Evolutionary conservation across 2,797 vertebrate species (phyloP).

Genomic region (Malurus splendens): DNA sequence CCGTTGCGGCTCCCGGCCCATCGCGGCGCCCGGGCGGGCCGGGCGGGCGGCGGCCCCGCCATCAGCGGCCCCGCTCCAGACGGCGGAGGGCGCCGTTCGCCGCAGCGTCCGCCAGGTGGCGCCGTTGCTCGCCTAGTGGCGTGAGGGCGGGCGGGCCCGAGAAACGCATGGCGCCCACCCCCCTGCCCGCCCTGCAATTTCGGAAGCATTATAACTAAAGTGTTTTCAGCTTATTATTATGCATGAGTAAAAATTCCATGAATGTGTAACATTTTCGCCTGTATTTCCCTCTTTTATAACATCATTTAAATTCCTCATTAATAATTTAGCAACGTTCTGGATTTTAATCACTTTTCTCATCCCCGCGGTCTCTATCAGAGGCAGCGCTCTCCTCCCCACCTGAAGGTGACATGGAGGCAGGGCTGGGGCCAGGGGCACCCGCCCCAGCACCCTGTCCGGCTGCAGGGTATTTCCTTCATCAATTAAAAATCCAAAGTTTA

Average conservation of each 20-base stretch:
- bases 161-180: not conserved
- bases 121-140: constrained; percentile 67
- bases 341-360: constrained; percentile 77
- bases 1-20: not conserved
- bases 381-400: constrained; percentile 6
- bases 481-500: constrained; percentile 38
- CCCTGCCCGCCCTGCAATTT: constrained; percentile 23
- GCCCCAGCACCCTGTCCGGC: not conserved
- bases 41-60: not conserved
- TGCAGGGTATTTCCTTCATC: constrained; percentile 13
- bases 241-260: constrained; percentile 73
- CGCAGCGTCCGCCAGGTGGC: constrained; percentile 66
- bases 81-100: not conserved
- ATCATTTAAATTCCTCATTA: constrained; percentile 77
- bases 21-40: not conserved
- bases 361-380: constrained; percentile 54
- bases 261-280: constrained; percentile 74
- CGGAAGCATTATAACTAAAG: constrained; percentile 47
- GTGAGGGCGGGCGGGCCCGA: not conserved
- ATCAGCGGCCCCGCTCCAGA: too few relatives aligned
- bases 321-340: constrained; percentile 74
- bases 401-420: constrained; percentile 67
- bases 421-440: not conserved
- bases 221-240: constrained; percentile 74
- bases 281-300: constrained; percentile 71